phyloP scores from a whole-genome alignment of 92 coral and sea anemone genomes.

The Meandrina meandrites region DNA sequence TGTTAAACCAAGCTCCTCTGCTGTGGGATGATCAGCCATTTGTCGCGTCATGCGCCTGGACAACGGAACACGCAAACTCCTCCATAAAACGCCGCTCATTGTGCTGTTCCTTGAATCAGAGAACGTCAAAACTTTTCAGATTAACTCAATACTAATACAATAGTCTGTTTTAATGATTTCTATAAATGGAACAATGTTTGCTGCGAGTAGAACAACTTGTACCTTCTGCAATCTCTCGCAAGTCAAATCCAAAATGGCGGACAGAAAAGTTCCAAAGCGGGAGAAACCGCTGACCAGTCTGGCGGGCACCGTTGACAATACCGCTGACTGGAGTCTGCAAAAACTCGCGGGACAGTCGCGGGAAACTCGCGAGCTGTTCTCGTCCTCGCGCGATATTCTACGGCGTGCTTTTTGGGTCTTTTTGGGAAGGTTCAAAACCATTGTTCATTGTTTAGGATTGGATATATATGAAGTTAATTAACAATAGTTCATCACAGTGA shows the following conservation, averaged over 20 bases:
- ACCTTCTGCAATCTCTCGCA: not conserved
- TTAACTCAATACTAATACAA: not conserved
- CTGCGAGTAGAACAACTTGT: not conserved
- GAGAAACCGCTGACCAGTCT: constrained; percentile 41
- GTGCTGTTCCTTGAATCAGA: not conserved
- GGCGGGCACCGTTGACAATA: too few species aligned
- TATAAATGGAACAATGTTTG: not conserved
- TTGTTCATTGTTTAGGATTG: not conserved
- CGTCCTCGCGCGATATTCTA: not conserved
- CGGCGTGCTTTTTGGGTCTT: too few species aligned
- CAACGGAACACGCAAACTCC: constrained; percentile 32
- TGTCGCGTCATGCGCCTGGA: constrained; percentile 56
- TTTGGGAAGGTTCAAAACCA: not conserved
- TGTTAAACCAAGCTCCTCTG: constrained; percentile 83
- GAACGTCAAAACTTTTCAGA: not conserved
- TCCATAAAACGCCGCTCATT: constrained; percentile 39
- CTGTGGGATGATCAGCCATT: constrained; percentile 79
- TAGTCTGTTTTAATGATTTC: not conserved
- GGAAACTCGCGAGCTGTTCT: not conserved
- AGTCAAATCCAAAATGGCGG: constrained; percentile 67
- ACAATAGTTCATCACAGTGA: not conserved
- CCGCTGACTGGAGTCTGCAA: constrained; percentile 1
- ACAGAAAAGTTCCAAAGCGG: not conserved
- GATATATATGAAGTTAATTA: too few species aligned
- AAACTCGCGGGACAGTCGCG: not conserved